These are phyloP conservation scores for Sycophaga agraensis DNA, from an alignment of 1,140 invertebrate genomes.

Conservation along the genomic window DNA sequence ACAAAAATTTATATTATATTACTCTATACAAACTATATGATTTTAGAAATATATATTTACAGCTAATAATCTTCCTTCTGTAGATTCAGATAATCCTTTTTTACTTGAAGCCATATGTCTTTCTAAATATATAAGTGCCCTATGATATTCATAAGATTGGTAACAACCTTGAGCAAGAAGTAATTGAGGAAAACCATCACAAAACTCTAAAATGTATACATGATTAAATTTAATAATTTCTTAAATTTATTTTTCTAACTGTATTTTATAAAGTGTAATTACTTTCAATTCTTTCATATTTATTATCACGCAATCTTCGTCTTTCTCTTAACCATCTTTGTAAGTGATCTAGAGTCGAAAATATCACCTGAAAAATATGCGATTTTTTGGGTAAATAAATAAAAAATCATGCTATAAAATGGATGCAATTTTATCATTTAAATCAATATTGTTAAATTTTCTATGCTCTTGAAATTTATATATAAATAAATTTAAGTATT, in stretches of 20 bases:
- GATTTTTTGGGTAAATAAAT: neutral
- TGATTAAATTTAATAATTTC: conserved; percentile 2
- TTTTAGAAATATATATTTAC: conserved; percentile 33
- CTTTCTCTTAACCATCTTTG: conserved; percentile 70
- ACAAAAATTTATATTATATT: conserved; percentile 35
- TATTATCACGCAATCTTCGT: conserved; percentile 45
- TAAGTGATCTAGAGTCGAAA: conserved; percentile 71
- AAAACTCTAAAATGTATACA: conserved; percentile 56
- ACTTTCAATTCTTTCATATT: conserved; percentile 45
- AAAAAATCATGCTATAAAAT: neutral
- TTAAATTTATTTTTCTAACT: neutral
- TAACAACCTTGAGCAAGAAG: conserved; percentile 70
- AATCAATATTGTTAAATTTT: neutral
- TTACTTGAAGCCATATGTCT: conserved; percentile 66
- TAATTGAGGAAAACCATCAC: conserved; percentile 65
- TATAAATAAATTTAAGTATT: conserved; percentile 12
- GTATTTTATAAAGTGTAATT: conserved; percentile 9
- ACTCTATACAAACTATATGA: neutral
- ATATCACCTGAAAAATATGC: conserved; percentile 58
- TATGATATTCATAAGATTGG: conserved; percentile 70
- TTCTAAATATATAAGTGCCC: conserved; percentile 74
- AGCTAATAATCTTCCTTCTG: conserved; percentile 52
- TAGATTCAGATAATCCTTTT: conserved; percentile 62
- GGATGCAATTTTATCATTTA: neutral
- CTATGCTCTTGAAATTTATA: neutral